Evolutionary conservation across 92 coral and sea anemone genomes (phyloP), one percentile per base, ranked within the genome.

Genomic region (Ricordea florida): DNA sequence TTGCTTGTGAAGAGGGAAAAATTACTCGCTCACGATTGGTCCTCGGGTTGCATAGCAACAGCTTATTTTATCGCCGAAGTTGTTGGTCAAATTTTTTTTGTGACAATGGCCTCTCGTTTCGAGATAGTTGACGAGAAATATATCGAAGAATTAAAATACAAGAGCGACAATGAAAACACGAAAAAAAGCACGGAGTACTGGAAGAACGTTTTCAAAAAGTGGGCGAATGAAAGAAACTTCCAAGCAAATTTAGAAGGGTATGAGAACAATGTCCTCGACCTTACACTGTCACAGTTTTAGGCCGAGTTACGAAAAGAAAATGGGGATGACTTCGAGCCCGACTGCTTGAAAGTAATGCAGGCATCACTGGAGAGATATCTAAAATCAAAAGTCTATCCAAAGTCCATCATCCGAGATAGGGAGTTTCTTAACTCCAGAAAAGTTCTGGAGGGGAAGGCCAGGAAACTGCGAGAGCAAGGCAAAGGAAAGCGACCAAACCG

Each of bases 241-340:
- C 2, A 61, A 9, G 25, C 1, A 2, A n/a, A 16, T 31, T 21
- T 61, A 7, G 20, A n/a, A 26, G 49, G 10, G 22, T 61, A 61
- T 33, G 68, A 33, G 8, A 9, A 31, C 23, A 29, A 20, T 1
- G 66, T 38, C 22, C 67, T 66, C 20, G 76, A 78, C 56, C 22
- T 40, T 24, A 28, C 26, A 23, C 72, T 64, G 10, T 36, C 10
- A 17, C 56, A 64, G 47, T 78, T 78, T 57, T 73, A 73, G 16
- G 74, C 74, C 25, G 83, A 76, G 51, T 17, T 76, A 23, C 74
- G 64, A 28, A 44, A 63, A 26, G 59, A 51, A 62, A 46, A 62
- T 33, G 62, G 78, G 7, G 48, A 35, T 30, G 78, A 70, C 28
- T 51, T 28, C 31, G 50, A 70, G 24, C 78, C 66, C 22, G 67